Percentiles rank a stretch among this genome's conserved stretches.
Evolutionary conservation across 2,888 invertebrate species (phyloP).

Genomic region (Patella ulyssiponensis): DNA sequence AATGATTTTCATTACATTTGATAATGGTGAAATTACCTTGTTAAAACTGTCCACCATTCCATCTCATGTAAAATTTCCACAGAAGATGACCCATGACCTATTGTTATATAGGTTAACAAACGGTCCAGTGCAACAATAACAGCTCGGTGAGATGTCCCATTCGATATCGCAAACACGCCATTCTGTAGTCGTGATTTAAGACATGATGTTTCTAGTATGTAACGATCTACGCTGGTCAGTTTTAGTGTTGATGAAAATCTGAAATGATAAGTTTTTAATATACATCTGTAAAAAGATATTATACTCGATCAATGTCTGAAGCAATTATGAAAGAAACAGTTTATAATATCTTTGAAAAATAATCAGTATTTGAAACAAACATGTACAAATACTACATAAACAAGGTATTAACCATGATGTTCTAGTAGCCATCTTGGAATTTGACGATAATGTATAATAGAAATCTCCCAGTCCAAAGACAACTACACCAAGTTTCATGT

Average conservation of each 20-base stretch:
- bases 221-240: slow-evolving; percentile 52
- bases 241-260: slow-evolving; percentile 57
- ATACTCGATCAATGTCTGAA: neutral
- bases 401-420: too few species aligned
- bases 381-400: too few species aligned
- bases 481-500: too few species aligned
- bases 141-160: slow-evolving; percentile 63
- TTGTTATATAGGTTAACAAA: slow-evolving; percentile 51
- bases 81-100: slow-evolving; percentile 39
- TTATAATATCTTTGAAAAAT: neutral
- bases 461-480: too few species aligned
- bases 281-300: too few species aligned
- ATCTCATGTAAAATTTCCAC: slow-evolving; percentile 48
- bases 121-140: slow-evolving; percentile 53
- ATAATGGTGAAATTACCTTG: slow-evolving; percentile 48
- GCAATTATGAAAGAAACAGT: slow-evolving; percentile 12
- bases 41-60: slow-evolving; percentile 59
- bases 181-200: slow-evolving; percentile 56
- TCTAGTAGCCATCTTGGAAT: too few species aligned
- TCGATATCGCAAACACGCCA: slow-evolving; percentile 55
- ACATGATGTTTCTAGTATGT: slow-evolving; percentile 53
- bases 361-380: neutral
- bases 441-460: too few species aligned
- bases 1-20: neutral
- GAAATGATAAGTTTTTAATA: slow-evolving; percentile 18